Evolutionary conservation across 2,113 vertebrate species (phyloP).

Genomic region (Plotosus lineatus): DNA sequence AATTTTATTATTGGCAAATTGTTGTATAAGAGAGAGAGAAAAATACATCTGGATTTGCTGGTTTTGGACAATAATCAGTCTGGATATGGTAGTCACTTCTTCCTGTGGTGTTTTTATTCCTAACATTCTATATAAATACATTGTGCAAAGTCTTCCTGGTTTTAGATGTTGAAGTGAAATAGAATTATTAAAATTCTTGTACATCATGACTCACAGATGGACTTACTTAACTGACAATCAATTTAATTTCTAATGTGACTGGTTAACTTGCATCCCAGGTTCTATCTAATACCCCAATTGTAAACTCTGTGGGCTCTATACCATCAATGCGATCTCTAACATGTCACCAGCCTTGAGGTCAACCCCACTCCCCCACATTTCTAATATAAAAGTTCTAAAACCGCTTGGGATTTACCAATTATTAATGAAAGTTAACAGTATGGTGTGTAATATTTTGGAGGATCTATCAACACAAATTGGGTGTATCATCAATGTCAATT

Average conservation of each 20-base stretch:
- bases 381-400: background rate
- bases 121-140: background rate
- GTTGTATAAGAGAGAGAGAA: background rate
- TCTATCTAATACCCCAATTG: background rate
- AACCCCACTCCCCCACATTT: no score
- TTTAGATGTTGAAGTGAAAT: background rate
- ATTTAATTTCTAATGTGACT: background rate
- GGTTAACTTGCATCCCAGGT: background rate
- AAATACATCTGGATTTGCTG: background rate
- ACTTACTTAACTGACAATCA: conserved; percentile 16
- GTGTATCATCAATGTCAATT: no score
- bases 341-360: background rate
- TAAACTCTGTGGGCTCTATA: background rate
- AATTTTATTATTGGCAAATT: background rate
- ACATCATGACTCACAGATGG: background rate
- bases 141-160: background rate
- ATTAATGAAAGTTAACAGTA: background rate
- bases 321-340: background rate
- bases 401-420: background rate
- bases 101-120: background rate
- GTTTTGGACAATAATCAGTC: background rate
- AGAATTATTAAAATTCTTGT: background rate
- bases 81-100: background rate
- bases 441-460: no score
- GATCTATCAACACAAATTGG: no score